Base-by-base conservation (phyloP, 2,113 vertebrate species). In the Zingel zingel region DNA sequence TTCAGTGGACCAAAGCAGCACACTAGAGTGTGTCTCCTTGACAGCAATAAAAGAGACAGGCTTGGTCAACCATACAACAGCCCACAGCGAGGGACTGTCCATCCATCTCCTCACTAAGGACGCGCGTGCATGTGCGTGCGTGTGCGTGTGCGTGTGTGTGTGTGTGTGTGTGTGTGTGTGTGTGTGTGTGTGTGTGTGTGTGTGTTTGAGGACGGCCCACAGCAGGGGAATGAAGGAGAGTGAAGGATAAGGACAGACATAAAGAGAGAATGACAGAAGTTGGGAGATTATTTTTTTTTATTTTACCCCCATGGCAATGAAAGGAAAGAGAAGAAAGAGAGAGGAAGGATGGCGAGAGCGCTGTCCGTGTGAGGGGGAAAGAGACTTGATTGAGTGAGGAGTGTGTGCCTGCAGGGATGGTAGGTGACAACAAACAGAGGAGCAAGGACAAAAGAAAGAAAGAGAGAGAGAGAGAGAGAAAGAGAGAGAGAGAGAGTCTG, bases 21-120 rank as follows among this genome's bases (percentile, higher is more conserved):
- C 25, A 36, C 54, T 15, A 21, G 5, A 79, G 51, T 33, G 69
- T 62, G 74, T 57, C 74, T 83, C 73, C 80, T 65, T 83, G 77
- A 75, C 67, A 65, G 81, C 61, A 76, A 65, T 78, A 82, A 87
- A 72, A 71, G 66, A 88, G 81, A 88, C 82, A 62, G 54, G 74
- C 64, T 57, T 77, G 81, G 68, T 88, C 78, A 85, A 75, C 43
- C 86, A 57, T 80, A 74, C 77, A 64, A 61, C 30, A 59, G 68
- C 58, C 61, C 56, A 63, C 23, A 73, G 85, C 12, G 7, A 85
- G 79, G 27, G 67, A 74, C 80, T 64, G 67, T 73, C 70, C 63
- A 76, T 30, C 47, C 62, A 7, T 58, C 45, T 67, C 58, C 71
- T 68, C 75, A 59, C 65, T 50, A n/a, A 62, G 63, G 18, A 48